Base-by-base conservation (phyloP, 1,140 invertebrate species). In the Drosophila tani region DNA sequence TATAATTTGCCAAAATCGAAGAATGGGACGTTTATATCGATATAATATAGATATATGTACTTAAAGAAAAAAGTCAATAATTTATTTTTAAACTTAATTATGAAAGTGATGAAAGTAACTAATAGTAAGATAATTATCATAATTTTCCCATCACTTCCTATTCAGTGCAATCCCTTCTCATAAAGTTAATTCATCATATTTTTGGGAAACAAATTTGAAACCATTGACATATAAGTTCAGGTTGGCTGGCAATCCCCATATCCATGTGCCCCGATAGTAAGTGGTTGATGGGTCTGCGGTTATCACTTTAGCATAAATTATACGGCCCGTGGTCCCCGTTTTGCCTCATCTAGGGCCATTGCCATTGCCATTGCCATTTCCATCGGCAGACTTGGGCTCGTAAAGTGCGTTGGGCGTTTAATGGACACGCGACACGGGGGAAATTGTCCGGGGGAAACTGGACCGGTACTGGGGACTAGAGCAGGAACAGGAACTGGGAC, bases 261-360 rank as follows among this genome's bases (percentile, higher is more conserved):
- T 66, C 38, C 38, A 38, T 51, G 62, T 35, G 47, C 8, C 15
- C 19, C 62, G 60, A 70, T 70, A 55, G 67, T 70, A 70, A 70
- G 69, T 70, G 67, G 45, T 59, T 73, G 53, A 46, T 55, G 51
- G 35, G 19, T 63, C 51, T 75, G 64, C 47, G 62, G 74, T 68
- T 67, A 77, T 77, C 74, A 77, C 74, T 62, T 77, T 77, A 55
- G 74, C 74, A 77, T 77, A 77, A 77, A 77, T 77, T 77, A 77
- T 73, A 70, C 51, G 43, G 51, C 53, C 69, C 32, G 49, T 56
- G 66, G 43, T 32, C 41, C 21, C 41, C 27, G 19, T 3, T 57
- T 35, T 7, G 35, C 51, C 21, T 6, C 38, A 14, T n/a, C 27
- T 47, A 9, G 12, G 21, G 7, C 51, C 40, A 11, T 17, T 51